These are phyloP conservation scores for Lutraria lutraria DNA, from an alignment of 2,888 invertebrate species.

Conservation along the genomic window DNA sequence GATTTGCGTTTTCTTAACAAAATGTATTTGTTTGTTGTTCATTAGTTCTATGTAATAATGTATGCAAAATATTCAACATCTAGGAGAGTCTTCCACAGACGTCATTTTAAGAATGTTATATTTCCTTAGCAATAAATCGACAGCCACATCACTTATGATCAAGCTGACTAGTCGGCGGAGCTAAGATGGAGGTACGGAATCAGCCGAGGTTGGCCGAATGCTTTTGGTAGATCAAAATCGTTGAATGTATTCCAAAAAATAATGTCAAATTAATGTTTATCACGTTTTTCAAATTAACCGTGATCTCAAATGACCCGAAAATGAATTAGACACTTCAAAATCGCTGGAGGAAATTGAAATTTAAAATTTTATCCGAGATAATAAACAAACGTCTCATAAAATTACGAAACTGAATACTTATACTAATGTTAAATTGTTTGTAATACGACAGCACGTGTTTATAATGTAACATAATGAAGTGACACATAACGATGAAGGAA, in stretches of 20 bases:
- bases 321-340: neutral
- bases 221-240: neutral
- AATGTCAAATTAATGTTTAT: slow-evolving; percentile 13
- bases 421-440: neutral
- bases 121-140: too few relatives aligned
- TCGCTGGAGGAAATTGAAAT: neutral
- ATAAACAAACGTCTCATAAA: neutral
- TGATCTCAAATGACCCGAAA: neutral
- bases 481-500: neutral
- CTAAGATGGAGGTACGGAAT: too few relatives aligned
- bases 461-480: neutral
- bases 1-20: too few relatives aligned
- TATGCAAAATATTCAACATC: too few relatives aligned
- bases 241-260: neutral
- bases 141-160: too few relatives aligned
- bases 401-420: slow-evolving; percentile 1
- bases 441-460: neutral
- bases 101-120: too few relatives aligned
- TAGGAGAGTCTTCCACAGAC: too few relatives aligned
- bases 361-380: neutral
- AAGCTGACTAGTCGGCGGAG: too few relatives aligned
- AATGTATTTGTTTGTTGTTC: too few relatives aligned
- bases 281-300: slow-evolving; percentile 8
- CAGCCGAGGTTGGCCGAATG: neutral
- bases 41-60: too few relatives aligned